Conservation (phyloP, 2,113 vertebrate species). For the Scopus umbretta region DNA sequence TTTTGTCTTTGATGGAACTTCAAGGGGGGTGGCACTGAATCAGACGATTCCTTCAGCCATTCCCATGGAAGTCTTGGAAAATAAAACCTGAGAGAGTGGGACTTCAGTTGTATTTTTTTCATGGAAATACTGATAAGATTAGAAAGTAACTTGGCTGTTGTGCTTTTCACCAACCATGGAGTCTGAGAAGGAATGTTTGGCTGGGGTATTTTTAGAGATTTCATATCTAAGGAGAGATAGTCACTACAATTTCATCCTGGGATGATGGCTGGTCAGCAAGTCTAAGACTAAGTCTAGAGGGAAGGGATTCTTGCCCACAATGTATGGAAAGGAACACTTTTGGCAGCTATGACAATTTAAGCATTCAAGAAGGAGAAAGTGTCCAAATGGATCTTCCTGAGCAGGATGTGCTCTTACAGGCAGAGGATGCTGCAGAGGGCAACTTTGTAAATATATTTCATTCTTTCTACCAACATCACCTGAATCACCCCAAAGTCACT, state of each 20-base stretch:
- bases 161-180: neutral
- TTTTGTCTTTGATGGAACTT: neutral
- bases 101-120: neutral
- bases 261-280: neutral
- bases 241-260: neutral
- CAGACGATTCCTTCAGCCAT: neutral
- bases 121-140: neutral
- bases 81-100: neutral
- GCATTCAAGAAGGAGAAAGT: neutral
- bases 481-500: neutral
- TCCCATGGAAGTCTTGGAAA: neutral
- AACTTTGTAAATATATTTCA: neutral
- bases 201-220: neutral
- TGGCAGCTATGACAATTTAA: neutral
- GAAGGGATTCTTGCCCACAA: neutral
- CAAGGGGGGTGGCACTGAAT: neutral
- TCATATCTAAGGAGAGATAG: neutral
- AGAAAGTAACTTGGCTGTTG: neutral
- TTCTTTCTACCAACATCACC: neutral
- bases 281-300: neutral
- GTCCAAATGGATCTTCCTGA: neutral
- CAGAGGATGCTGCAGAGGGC: neutral
- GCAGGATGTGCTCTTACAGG: neutral
- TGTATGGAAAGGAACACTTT: neutral
- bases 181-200: neutral